Conservation (phyloP, 2,113 vertebrate species). For the Ramphastos sulfuratus region DNA sequence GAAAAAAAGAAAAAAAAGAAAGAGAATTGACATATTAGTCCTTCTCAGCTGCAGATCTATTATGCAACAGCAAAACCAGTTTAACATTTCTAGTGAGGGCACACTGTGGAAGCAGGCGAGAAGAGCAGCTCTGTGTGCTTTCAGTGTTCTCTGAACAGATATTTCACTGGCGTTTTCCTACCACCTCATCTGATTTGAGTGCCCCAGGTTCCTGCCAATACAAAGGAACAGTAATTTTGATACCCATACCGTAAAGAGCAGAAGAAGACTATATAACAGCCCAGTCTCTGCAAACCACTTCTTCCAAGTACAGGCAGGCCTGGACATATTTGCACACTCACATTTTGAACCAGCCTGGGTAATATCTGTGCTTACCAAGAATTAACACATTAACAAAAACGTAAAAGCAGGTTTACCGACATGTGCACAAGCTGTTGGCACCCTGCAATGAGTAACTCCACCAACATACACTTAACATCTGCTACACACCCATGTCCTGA, state of each 20-base stretch:
- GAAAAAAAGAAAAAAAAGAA: neutral
- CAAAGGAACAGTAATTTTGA: neutral
- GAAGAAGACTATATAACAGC: neutral
- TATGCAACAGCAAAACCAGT: neutral
- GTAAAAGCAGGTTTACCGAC: neutral
- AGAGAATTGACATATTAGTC: rapidly evolving
- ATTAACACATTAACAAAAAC: neutral
- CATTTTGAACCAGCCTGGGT: neutral
- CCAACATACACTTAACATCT: neutral
- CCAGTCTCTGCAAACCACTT: rapidly evolving
- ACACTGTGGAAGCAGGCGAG: rapidly evolving
- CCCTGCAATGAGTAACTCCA: neutral
- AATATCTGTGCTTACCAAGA: neutral
- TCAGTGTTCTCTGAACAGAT: neutral
- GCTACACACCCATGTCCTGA: neutral
- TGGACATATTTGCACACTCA: neutral
- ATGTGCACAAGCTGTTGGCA: rapidly evolving
- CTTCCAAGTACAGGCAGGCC: neutral
- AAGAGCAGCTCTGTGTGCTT: neutral
- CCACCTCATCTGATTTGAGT: neutral
- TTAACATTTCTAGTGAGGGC: neutral
- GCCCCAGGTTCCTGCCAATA: neutral
- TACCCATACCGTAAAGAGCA: neutral
- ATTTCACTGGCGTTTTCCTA: neutral
- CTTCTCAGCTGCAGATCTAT: neutral